A percentile compares a stretch with the other conserved stretches of the same genome.
Conservation (phyloP, 2,888 invertebrate species). For the Sminthurides aquaticus region DNA sequence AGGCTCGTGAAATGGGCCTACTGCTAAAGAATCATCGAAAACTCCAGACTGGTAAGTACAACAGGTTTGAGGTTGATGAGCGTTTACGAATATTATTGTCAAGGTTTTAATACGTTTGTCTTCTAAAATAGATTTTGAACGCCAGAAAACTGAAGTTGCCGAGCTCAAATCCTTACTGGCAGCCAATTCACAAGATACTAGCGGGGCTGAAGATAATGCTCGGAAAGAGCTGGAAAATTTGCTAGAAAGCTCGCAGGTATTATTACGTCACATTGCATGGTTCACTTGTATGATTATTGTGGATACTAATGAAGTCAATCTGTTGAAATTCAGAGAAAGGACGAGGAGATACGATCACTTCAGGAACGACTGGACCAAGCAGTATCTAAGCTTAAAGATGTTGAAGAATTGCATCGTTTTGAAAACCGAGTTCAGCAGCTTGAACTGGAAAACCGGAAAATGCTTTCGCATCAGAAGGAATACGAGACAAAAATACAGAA, state of each 20-base stretch:
- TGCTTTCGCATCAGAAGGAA: constrained; percentile 24
- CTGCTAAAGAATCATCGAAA: constrained; percentile 37
- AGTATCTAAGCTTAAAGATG: constrained; percentile 32
- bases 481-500: constrained; percentile 25
- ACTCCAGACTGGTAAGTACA: constrained; percentile 36
- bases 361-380: constrained; percentile 34
- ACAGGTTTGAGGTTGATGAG: no score
- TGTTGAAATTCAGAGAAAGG: neutral
- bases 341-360: constrained; percentile 27
- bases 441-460: constrained; percentile 34
- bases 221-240: neutral
- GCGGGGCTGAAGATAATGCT: neutral
- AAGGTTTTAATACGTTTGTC: neutral
- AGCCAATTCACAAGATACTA: neutral
- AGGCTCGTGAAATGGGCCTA: constrained; percentile 37
- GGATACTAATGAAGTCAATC: no score
- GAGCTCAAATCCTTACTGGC: neutral
- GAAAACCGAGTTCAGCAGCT: constrained; percentile 36
- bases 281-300: no score
- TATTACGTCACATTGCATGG: no score
- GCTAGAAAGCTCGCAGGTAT: neutral
- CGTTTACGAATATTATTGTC: neutral
- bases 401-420: constrained; percentile 32
- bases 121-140: neutral
- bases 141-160: neutral